Conservation (phyloP, 2,888 invertebrate genomes). For the Microdon myrmicae region DNA sequence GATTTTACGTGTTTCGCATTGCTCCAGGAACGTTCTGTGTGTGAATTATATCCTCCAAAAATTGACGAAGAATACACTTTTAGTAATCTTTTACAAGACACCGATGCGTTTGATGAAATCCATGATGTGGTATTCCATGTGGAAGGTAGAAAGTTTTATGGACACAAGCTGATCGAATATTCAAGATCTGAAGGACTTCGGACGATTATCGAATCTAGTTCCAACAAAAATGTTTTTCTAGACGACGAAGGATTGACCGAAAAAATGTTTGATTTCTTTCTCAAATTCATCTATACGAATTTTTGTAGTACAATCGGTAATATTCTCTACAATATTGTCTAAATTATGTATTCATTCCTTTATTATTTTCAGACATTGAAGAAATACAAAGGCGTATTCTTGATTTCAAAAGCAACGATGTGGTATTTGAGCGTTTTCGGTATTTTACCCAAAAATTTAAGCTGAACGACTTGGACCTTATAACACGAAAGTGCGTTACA, state of each 20-base stretch:
- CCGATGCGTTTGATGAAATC: conserved; percentile 74
- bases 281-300: conserved; percentile 76
- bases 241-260: conserved; percentile 60
- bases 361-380: conserved; percentile 58
- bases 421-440: conserved; percentile 57
- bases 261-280: conserved; percentile 77
- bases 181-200: conserved; percentile 73
- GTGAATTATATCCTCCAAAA: conserved; percentile 59
- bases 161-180: conserved; percentile 79
- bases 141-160: conserved; percentile 72
- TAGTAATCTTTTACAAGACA: conserved; percentile 71
- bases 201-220: conserved; percentile 68
- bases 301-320: too few relatives aligned
- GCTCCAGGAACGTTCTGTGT: conserved; percentile 72
- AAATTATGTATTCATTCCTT: neutral
- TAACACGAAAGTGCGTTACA: conserved; percentile 53
- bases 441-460: conserved; percentile 60
- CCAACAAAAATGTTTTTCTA: conserved; percentile 61
- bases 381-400: conserved; percentile 61
- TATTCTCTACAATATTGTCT: neutral
- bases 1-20: conserved; percentile 82
- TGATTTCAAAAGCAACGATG: conserved; percentile 53
- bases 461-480: conserved; percentile 58
- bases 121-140: conserved; percentile 81
- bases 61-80: conserved; percentile 62